These are phyloP conservation scores for Scaptomyza polygonia DNA, from an alignment of 2,888 invertebrate species.

Conservation along the genomic window DNA sequence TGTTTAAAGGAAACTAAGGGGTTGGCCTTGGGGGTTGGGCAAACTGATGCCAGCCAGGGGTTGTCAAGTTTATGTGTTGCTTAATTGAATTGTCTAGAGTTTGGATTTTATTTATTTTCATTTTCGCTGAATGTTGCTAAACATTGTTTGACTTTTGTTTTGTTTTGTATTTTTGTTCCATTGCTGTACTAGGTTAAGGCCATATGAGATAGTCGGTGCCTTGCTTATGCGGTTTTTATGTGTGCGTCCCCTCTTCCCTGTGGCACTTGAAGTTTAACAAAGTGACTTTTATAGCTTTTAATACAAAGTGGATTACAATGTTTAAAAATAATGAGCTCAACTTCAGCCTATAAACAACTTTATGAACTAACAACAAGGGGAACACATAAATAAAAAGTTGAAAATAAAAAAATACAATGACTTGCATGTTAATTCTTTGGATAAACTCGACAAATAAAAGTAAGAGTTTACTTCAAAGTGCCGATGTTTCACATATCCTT, in stretches of 20 bases:
- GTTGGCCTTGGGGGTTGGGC: slow-evolving; percentile 4
- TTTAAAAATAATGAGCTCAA: slow-evolving; percentile 47
- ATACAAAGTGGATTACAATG: slow-evolving; percentile 59
- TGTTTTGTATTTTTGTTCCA: too few species aligned
- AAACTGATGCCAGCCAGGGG: slow-evolving; percentile 30
- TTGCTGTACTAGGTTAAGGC: slow-evolving; percentile 3
- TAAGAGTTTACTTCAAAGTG: too few species aligned
- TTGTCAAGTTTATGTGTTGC: slow-evolving; percentile 75
- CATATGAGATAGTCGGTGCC: slow-evolving; percentile 14
- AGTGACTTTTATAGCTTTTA: slow-evolving; percentile 41
- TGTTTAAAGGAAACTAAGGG: neutral
- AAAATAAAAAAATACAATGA: slow-evolving; percentile 29
- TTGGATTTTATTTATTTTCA: slow-evolving; percentile 41
- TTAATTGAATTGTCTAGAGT: slow-evolving; percentile 74
- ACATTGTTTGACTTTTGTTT: slow-evolving; percentile 16
- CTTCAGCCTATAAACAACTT: slow-evolving; percentile 55
- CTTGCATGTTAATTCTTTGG: slow-evolving; percentile 46
- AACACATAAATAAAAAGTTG: slow-evolving; percentile 25
- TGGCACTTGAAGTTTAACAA: slow-evolving; percentile 11
- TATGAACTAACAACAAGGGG: slow-evolving; percentile 47
- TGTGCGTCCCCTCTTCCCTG: neutral
- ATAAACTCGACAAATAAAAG: slow-evolving; percentile 1
- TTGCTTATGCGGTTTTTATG: slow-evolving; percentile 1
- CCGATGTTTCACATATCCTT: neutral
- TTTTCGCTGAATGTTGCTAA: slow-evolving; percentile 37